Evolutionary conservation across 1,140 invertebrate species (phyloP), one percentile per base, ranked within the genome.

Genomic region (Medauroidea extradentata): DNA sequence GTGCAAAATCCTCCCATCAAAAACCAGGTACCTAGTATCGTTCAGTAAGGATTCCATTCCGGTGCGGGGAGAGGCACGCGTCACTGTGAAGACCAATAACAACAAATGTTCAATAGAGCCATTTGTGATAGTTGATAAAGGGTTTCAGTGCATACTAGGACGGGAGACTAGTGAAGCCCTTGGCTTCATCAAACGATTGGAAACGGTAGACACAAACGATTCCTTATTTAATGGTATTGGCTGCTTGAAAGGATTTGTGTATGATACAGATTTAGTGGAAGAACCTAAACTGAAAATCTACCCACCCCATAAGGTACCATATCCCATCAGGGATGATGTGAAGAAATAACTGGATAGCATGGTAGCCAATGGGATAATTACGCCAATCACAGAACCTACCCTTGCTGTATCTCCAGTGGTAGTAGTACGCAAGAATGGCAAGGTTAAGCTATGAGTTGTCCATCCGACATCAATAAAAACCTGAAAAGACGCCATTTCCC

Each of bases 381-480:
- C 3, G 16, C 56, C 56, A 8, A 53, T 58, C 14, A 44, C 43
- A 18, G 56, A 58, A 44, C 56, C 56, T 8, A 58, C 56, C 9
- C 56, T 39, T 18, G 56, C 46, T n/a, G 56, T 48, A 4, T 58
- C 56, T n/a, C 56, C 56, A 29, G 24, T 58, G 46, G 56, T 58
- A 13, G 46, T 58, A 24, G 48, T 58, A 24, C 21, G 48, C 13
- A 3, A 53, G 21, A 50, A 58, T 29, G 56, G 56, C 7, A 58
- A 58, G 51, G 24, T 48, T 16, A 2, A 39, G n/a, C 19, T 58
- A 29, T 58, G 56, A 13, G 43, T 58, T 21, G 56, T 18, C 56
- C 43, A 25, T 25, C 56, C 16, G 27, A 54, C 24, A 16, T 58
- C 11, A 58, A 58, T 29, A 51, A 34, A 52, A 58, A 58, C 27